Conservation (phyloP, 2,113 vertebrate species). For the Sula dactylatra region DNA sequence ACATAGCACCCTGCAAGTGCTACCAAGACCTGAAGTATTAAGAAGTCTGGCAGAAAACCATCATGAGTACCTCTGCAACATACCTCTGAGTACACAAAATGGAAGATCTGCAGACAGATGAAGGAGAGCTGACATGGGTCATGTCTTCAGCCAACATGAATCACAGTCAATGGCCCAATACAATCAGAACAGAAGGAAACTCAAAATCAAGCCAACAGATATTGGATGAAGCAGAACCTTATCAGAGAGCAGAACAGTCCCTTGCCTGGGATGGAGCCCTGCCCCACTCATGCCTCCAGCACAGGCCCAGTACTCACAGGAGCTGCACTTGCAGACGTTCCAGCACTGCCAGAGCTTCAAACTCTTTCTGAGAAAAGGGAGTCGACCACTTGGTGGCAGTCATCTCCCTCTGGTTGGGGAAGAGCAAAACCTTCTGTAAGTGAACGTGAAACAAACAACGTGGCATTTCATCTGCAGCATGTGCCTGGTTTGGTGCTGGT, state of each 20-base stretch:
- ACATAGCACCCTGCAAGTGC: background rate
- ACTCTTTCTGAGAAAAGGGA: slow-evolving; percentile 68
- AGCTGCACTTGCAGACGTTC: slow-evolving; percentile 77
- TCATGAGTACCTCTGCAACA: background rate
- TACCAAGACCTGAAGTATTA: background rate
- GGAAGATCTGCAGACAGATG: background rate
- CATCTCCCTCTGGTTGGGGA: slow-evolving; percentile 69
- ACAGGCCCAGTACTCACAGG: slow-evolving; percentile 69
- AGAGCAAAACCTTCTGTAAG: background rate
- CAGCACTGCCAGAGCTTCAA: slow-evolving; percentile 71
- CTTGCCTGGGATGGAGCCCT: background rate
- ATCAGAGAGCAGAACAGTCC: background rate
- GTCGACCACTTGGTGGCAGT: slow-evolving; percentile 51
- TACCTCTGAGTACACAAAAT: background rate
- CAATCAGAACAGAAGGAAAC: background rate
- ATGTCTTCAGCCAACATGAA: background rate
- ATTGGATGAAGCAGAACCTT: background rate
- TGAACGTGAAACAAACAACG: background rate
- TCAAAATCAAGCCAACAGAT: background rate
- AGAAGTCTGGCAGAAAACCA: background rate
- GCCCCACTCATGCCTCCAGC: background rate
- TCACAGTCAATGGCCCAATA: background rate
- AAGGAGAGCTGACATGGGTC: background rate
- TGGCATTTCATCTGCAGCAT: background rate
- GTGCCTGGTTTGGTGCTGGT: background rate